phyloP scores from a whole-genome alignment of 2,888 invertebrate species.

The Callyntrura guangdongensis region DNA sequence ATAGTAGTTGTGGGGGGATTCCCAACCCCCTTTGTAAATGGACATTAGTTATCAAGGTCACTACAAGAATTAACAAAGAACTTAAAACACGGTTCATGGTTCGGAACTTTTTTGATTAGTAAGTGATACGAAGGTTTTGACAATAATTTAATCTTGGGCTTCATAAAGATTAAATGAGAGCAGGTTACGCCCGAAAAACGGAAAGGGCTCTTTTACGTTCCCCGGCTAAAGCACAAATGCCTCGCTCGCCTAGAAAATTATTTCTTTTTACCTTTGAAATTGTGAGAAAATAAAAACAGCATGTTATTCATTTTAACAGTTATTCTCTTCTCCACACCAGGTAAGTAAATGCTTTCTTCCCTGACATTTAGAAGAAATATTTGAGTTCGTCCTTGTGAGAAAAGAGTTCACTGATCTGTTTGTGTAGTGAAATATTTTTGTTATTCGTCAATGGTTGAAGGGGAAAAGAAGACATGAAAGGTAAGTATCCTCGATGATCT shows the following conservation, averaged over 20 bases:
- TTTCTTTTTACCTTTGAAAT: neutral
- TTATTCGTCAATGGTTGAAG: neutral
- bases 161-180: neutral
- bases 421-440: neutral
- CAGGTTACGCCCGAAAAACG: neutral
- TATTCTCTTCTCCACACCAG: neutral
- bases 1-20: conserved; percentile 44
- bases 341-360: conserved; percentile 16
- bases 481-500: neutral
- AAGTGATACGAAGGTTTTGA: neutral
- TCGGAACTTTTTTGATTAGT: neutral
- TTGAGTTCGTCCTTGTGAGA: neutral
- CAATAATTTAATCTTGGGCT: neutral
- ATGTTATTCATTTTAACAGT: neutral
- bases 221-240: neutral
- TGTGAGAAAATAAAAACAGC: neutral
- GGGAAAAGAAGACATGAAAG: neutral
- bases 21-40: neutral
- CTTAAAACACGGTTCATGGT: conserved; percentile 12
- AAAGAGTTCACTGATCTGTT: conserved; percentile 47
- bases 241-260: neutral
- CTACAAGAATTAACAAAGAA: neutral
- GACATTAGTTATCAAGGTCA: neutral
- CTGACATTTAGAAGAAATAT: neutral
- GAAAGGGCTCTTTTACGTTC: neutral